Evolutionary conservation across 2,797 vertebrate species (phyloP), one percentile per base, ranked within the genome.

Genomic region (Chelidonichthys spinosus): DNA sequence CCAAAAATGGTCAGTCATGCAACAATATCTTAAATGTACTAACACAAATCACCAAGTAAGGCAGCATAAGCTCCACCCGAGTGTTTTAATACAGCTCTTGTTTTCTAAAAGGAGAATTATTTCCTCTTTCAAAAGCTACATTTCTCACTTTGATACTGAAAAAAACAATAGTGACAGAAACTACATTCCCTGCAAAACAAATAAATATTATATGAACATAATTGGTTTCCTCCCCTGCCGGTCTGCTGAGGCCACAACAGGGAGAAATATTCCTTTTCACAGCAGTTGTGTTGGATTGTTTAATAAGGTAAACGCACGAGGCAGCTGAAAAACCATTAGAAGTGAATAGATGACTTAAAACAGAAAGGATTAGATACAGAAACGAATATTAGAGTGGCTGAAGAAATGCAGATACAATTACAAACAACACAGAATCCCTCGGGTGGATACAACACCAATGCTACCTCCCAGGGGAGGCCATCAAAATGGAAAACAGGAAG

Each of bases 401-500:
- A 72, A 64, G 54, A 74, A 74, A 75, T 59, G 44, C 63, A 72
- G 39, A 62, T 54, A 64, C 40, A 53, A 70, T 70, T 59, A 61
- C 36, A 75, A 75, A 53, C 40, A 53, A 59, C 54, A 53, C 43
- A 49, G 60, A 67, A 44, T 25, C 64, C 42, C 15, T 54, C 3
- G 1, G 58, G 60, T 61, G 18, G 77, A 67, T 69, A 76, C 11
- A 66, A 58, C 54, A 72, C 66, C 14, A 37, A 65, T 18, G 40
- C 42, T 53, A 25, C 39, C 50, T 83, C 78, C 68, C 81, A 54
- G 53, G 49, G 50, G 87, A 85, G 58, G 10, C 18, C 56, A 50
- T 84, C 77, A 75, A 74, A 71, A 77, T 61, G 68, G 64, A 82
- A 87, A 89, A 85, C 68, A 52, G 25, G 25, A 25, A 25, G 25